phyloP scores from a whole-genome alignment of 1,140 invertebrate genomes.

The Neodiprion pinetum region DNA sequence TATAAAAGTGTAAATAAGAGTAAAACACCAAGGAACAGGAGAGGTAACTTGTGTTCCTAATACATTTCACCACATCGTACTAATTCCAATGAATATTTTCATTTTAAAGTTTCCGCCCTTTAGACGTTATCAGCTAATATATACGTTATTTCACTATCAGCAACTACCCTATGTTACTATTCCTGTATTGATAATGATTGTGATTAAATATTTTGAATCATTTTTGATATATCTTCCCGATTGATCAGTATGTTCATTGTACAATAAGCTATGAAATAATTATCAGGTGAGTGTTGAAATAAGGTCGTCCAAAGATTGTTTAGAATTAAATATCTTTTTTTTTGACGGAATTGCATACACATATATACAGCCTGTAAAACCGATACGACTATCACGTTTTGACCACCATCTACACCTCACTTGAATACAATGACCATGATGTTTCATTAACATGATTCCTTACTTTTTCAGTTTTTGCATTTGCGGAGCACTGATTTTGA shows the following conservation, averaged over 20 bases:
- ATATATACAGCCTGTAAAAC: neutral
- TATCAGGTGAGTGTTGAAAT: no score
- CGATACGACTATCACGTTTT: neutral
- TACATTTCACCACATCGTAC: neutral
- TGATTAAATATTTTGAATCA: neutral
- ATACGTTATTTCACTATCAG: no score
- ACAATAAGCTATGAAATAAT: no score
- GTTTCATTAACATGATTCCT: neutral
- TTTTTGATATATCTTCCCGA: no score
- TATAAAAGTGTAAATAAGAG: neutral
- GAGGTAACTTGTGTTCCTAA: neutral
- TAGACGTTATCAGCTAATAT: no score
- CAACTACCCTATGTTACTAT: no score
- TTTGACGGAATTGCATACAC: neutral
- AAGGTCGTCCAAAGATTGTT: no score
- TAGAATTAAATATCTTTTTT: neutral
- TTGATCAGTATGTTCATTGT: no score
- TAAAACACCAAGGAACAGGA: neutral
- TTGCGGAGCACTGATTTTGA: constrained; percentile 89
- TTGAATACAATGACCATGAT: neutral
- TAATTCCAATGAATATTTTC: no score
- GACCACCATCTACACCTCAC: neutral
- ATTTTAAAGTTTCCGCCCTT: no score
- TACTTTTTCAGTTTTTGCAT: constrained; percentile 66
- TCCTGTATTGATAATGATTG: neutral